Evolutionary conservation across 2,113 vertebrate species (phyloP).

Genomic region (Pao palembangensis): DNA sequence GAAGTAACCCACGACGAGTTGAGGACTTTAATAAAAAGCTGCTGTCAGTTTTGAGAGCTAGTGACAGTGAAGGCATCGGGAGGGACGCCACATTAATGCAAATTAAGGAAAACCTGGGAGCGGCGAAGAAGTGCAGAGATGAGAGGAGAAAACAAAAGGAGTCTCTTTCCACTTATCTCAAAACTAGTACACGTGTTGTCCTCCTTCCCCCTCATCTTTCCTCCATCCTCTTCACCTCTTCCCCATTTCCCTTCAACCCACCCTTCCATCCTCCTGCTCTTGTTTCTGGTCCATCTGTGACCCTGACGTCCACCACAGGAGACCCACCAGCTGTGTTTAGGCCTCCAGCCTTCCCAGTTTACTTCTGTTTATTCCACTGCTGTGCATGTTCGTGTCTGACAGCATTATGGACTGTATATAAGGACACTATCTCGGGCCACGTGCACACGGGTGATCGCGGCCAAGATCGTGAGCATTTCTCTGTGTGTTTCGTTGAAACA

Average conservation of each 20-base stretch:
- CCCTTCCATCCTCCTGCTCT: background rate
- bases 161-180: background rate
- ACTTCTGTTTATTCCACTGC: slow-evolving; percentile 51
- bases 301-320: slow-evolving; percentile 57
- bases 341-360: slow-evolving; percentile 33
- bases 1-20: background rate
- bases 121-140: background rate
- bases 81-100: background rate
- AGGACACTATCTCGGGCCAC: background rate
- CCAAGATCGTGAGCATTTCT: background rate
- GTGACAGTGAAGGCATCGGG: background rate
- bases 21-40: background rate
- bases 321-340: slow-evolving; percentile 66
- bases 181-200: background rate
- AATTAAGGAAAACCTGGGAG: background rate
- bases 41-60: background rate
- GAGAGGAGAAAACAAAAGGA: background rate
- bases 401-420: background rate
- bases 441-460: slow-evolving; percentile 8
- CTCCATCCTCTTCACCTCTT: background rate
- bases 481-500: slow-evolving; percentile 1
- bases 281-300: slow-evolving; percentile 47
- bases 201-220: background rate
- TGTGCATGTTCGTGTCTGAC: background rate
- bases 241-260: slow-evolving; percentile 1